phyloP scores from a whole-genome alignment of 2,113 vertebrate genomes.

The Nothocercus julius region DNA sequence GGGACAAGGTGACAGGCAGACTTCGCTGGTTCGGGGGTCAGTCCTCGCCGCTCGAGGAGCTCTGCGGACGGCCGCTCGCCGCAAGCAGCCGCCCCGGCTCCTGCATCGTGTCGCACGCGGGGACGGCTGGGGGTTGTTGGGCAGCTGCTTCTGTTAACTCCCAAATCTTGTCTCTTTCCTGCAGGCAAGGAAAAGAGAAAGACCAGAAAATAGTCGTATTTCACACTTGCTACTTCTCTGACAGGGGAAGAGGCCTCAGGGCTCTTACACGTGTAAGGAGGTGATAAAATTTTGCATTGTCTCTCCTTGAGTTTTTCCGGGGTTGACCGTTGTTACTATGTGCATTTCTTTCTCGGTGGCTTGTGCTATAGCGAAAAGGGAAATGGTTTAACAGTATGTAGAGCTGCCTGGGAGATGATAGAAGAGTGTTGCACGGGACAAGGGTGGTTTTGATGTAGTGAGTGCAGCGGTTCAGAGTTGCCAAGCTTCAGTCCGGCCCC shows the following conservation, averaged over 20 bases:
- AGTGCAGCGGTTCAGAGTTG: not conserved
- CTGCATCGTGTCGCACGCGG: not conserved
- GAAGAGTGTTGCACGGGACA: not conserved
- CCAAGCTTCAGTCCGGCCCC: not conserved
- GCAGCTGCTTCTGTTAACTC: not conserved
- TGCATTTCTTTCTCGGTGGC: not conserved
- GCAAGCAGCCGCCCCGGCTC: accelerated
- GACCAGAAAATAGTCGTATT: not conserved
- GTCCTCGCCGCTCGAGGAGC: accelerated
- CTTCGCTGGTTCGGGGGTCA: not conserved
- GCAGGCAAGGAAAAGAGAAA: not conserved
- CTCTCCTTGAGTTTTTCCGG: not conserved
- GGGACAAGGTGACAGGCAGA: not conserved
- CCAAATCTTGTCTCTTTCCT: not conserved
- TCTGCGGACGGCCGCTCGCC: not conserved
- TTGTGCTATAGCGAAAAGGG: not conserved
- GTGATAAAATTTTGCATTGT: not conserved
- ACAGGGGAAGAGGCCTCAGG: not conserved
- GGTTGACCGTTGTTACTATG: not conserved
- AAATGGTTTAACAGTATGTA: not conserved
- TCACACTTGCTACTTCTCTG: not conserved
- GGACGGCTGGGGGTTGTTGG: not conserved
- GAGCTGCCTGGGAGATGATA: not conserved
- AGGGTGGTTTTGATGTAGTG: not conserved
- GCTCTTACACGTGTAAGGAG: not conserved